Evolutionary conservation across 2,888 invertebrate species (phyloP).

Genomic region (Caenorhabditis angaria): DNA sequence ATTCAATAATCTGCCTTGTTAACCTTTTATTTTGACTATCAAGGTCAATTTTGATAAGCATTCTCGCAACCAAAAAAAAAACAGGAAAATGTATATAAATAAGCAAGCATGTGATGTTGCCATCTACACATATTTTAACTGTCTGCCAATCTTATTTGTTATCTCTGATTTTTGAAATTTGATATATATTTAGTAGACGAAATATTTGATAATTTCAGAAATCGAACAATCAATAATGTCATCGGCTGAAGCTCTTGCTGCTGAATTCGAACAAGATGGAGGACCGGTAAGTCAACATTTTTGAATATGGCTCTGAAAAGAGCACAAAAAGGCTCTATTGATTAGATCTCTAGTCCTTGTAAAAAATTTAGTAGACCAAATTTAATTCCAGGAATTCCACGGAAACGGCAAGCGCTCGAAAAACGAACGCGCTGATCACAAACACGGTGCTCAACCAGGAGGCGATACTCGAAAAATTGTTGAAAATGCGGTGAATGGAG

Average conservation of each 20-base stretch:
- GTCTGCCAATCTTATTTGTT: no score
- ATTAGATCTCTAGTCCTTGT: no score
- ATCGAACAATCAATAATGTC: constrained; percentile 41
- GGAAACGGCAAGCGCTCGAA: constrained; percentile 63
- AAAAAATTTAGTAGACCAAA: constrained; percentile 38
- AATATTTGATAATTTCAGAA: not conserved
- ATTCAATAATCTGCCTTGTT: no score
- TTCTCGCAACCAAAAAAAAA: not conserved
- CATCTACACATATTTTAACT: not conserved
- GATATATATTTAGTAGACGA: no score
- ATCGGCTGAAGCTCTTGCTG: constrained; percentile 65
- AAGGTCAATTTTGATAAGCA: not conserved
- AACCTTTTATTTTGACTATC: not conserved
- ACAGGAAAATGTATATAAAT: not conserved
- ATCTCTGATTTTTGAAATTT: no score
- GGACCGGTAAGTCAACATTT: constrained; percentile 52
- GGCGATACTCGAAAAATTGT: constrained; percentile 63
- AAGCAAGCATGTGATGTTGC: not conserved
- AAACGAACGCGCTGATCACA: constrained; percentile 67
- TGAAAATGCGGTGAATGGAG: constrained; percentile 65
- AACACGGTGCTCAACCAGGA: constrained; percentile 64
- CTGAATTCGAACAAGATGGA: constrained; percentile 61
- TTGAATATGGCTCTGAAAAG: no score
- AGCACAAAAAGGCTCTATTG: no score
- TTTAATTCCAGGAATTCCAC: constrained; percentile 15